Evolutionary conservation across 2,797 vertebrate species (phyloP).

Genomic region (Sciurus vulgaris): DNA sequence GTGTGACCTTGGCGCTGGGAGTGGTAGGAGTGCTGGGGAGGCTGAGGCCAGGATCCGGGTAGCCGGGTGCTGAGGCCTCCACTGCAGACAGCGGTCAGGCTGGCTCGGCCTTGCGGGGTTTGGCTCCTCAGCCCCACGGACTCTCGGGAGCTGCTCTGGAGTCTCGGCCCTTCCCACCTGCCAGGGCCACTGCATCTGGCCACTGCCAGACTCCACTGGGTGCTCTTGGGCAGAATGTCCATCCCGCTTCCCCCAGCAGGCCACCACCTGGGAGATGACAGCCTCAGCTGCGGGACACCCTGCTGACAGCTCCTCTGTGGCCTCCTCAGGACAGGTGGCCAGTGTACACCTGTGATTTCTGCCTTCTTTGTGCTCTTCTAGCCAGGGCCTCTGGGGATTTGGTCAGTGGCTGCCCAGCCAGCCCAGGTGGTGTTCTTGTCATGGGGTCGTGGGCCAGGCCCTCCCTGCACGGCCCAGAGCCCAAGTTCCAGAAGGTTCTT

Average conservation of each 20-base stretch:
- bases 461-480: background rate
- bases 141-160: background rate
- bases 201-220: background rate
- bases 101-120: too few relatives aligned
- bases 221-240: background rate
- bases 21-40: too few relatives aligned
- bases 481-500: background rate
- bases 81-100: background rate
- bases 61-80: too few relatives aligned
- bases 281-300: background rate
- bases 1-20: background rate
- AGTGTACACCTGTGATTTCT: background rate
- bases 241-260: background rate
- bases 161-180: background rate
- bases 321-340: background rate
- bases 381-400: rapidly evolving
- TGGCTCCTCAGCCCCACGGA: background rate
- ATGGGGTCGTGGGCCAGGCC: background rate
- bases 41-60: too few relatives aligned
- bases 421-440: background rate
- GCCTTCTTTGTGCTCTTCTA: background rate
- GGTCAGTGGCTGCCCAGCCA: too few relatives aligned
- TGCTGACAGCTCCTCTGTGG: background rate
- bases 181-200: too few relatives aligned
- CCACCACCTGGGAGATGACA: background rate